Evolutionary conservation across 2,113 vertebrate species (phyloP).

Genomic region (Mustelus asterias): DNA sequence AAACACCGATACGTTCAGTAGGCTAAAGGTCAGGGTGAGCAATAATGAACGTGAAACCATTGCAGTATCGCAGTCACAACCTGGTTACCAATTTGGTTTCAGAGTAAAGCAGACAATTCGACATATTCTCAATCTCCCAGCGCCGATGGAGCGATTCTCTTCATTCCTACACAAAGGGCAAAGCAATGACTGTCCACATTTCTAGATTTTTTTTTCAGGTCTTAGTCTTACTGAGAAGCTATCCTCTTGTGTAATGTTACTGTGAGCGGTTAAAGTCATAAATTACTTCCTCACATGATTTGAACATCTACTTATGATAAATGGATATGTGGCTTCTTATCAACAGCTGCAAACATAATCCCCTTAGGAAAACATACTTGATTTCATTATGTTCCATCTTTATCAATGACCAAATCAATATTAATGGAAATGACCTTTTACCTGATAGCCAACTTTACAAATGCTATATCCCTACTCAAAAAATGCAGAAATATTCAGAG

Average conservation of each 20-base stretch:
- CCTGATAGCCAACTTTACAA: neutral
- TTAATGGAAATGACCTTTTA: neutral
- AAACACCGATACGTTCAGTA: neutral
- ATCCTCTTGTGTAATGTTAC: neutral
- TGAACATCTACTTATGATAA: neutral
- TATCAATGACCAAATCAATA: neutral
- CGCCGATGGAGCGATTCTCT: neutral
- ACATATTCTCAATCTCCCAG: neutral
- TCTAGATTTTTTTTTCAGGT: neutral
- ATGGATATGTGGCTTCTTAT: neutral
- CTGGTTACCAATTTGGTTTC: neutral
- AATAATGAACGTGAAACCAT: neutral
- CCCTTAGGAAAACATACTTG: neutral
- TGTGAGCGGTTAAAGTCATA: neutral
- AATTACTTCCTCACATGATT: neutral
- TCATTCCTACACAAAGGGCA: neutral
- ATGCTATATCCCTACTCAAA: too few relatives aligned
- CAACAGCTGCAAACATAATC: neutral
- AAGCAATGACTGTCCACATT: neutral
- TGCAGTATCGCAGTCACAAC: neutral
- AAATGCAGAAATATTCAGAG: too few relatives aligned
- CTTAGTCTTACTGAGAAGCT: neutral
- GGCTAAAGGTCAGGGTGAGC: neutral
- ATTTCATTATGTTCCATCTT: neutral
- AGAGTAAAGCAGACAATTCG: neutral